Evolutionary conservation across 2,113 vertebrate genomes (phyloP).

Genomic region (Hyperoodon ampullatus): DNA sequence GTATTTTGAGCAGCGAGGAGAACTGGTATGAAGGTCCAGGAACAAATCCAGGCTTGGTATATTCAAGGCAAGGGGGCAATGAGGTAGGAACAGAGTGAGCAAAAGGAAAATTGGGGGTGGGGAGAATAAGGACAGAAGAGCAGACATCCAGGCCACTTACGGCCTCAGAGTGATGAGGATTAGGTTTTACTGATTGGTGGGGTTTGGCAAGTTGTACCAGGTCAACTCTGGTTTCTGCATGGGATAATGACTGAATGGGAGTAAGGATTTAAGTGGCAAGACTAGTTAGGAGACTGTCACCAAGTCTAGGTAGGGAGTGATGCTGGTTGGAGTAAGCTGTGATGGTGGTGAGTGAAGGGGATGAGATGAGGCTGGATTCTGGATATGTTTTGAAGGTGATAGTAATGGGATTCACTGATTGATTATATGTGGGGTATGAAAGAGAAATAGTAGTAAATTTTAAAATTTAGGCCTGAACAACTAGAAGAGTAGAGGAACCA

Average conservation of each 20-base stretch:
- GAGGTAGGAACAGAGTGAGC: neutral
- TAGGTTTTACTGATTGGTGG: neutral
- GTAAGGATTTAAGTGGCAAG: neutral
- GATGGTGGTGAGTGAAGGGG: neutral
- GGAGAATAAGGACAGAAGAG: neutral
- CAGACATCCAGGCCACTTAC: neutral
- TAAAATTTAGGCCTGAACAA: neutral
- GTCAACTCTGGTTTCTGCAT: neutral
- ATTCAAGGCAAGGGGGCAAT: neutral
- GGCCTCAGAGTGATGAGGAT: neutral
- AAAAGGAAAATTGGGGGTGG: neutral
- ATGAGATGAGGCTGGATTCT: neutral
- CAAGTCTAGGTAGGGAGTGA: neutral
- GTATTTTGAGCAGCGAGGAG: neutral
- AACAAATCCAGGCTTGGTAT: neutral
- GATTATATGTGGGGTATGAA: neutral
- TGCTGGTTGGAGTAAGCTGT: neutral
- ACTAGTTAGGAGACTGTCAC: accelerated
- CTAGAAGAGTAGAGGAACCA: neutral
- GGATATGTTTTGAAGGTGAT: neutral
- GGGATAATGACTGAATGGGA: neutral
- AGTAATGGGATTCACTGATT: neutral
- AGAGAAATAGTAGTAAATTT: neutral
- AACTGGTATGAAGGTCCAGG: neutral
- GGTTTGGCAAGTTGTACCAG: neutral